Percentiles rank a stretch among this genome's conserved stretches.
phyloP scores from a whole-genome alignment of 1,140 invertebrate species.

The Magallana gigas region DNA sequence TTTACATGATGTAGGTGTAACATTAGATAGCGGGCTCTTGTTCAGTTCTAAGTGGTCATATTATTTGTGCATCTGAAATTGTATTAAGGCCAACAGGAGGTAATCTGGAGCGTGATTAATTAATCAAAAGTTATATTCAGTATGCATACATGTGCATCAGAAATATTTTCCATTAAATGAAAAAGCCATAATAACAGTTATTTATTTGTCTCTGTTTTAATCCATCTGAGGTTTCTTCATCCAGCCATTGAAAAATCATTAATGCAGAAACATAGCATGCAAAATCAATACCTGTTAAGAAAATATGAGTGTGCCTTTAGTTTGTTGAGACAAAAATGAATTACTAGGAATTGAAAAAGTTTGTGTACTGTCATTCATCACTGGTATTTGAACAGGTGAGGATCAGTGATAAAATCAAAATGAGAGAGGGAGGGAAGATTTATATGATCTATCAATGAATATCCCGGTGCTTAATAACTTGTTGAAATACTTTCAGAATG shows the following conservation, averaged over 20 bases:
- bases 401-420: neutral
- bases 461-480: neutral
- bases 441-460: neutral
- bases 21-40: neutral
- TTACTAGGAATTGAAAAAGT: neutral
- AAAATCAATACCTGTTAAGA: neutral
- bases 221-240: neutral
- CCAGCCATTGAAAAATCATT: neutral
- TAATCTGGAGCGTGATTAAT: neutral
- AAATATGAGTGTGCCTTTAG: neutral
- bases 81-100: neutral
- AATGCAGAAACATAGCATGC: neutral
- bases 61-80: neutral
- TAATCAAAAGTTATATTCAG: too few species aligned
- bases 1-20: conserved; percentile 5
- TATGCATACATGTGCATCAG: too few species aligned
- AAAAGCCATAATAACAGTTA: neutral
- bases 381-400: neutral
- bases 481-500: conserved; percentile 3
- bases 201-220: neutral
- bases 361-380: neutral
- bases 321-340: neutral
- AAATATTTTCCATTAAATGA: too few species aligned
- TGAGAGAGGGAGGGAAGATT: neutral
- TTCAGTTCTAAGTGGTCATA: neutral